Percentiles rank a stretch among this genome's conserved stretches.
Conservation (phyloP, 1,140 invertebrate species). For the Lepidurus packardi region DNA sequence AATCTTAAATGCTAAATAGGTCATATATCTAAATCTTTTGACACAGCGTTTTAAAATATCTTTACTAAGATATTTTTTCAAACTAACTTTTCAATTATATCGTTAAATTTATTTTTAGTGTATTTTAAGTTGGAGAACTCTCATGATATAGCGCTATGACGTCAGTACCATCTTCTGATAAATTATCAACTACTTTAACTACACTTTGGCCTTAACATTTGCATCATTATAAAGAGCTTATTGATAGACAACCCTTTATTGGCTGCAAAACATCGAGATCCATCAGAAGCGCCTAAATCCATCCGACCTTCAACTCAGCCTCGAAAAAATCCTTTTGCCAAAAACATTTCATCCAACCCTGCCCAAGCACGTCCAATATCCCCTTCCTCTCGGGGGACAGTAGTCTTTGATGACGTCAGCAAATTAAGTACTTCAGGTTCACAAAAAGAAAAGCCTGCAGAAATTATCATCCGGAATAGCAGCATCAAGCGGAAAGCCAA, state of each 20-base stretch:
- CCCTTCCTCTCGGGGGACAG: slow-evolving; percentile 23
- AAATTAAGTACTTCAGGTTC: background rate
- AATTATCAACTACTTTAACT: background rate
- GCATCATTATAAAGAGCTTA: background rate
- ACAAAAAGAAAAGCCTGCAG: background rate
- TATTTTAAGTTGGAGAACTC: too few species aligned
- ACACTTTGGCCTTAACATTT: background rate
- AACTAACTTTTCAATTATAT: too few species aligned
- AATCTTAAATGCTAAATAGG: too few species aligned
- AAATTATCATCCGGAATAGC: slow-evolving; percentile 17
- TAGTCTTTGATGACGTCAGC: slow-evolving; percentile 12
- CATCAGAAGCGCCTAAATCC: background rate
- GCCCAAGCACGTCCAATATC: background rate
- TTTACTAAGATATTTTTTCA: too few species aligned
- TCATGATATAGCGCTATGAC: too few species aligned
- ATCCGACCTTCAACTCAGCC: slow-evolving; percentile 20
- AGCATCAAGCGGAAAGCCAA: slow-evolving; percentile 26
- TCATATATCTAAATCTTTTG: too few species aligned
- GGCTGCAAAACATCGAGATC: slow-evolving; percentile 4
- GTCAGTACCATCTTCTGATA: background rate
- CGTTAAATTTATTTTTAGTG: too few species aligned
- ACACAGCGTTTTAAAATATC: too few species aligned
- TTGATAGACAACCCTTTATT: slow-evolving; percentile 29
- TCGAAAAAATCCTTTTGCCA: slow-evolving; percentile 31
- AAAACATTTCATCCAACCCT: background rate